These are phyloP conservation scores for Eupithecia tripunctaria DNA, from an alignment of 2,888 invertebrate genomes.

Conservation along the genomic window DNA sequence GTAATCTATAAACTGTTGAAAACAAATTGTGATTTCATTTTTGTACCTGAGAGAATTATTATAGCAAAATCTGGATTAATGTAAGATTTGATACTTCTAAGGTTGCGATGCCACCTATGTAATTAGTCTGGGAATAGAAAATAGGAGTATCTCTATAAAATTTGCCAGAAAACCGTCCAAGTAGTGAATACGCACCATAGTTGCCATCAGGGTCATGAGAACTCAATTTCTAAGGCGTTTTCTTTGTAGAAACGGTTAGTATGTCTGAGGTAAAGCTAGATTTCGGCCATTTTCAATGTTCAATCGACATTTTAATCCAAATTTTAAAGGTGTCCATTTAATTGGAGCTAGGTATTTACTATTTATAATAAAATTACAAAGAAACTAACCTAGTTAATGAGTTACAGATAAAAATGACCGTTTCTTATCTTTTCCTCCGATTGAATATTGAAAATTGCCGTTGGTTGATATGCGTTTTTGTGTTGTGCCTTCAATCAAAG, in stretches of 20 bases:
- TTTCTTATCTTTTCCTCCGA: not conserved
- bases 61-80: not conserved
- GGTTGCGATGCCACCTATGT: slow-evolving; percentile 1
- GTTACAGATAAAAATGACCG: not conserved
- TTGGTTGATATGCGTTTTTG: slow-evolving; percentile 20
- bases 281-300: slow-evolving; percentile 14
- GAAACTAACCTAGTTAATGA: not conserved
- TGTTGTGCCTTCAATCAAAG: slow-evolving; percentile 26
- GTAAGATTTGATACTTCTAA: slow-evolving; percentile 2
- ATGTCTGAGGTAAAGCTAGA: slow-evolving; percentile 7
- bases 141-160: slow-evolving; percentile 40
- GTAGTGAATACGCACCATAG: slow-evolving; percentile 19
- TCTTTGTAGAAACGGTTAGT: slow-evolving; percentile 7
- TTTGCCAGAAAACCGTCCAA: slow-evolving; percentile 60
- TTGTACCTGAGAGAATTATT: slow-evolving; percentile 31
- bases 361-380: not conserved
- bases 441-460: slow-evolving; percentile 23
- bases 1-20: slow-evolving; percentile 30
- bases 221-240: slow-evolving; percentile 14
- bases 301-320: not conserved
- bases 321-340: not conserved
- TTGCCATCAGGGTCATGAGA: slow-evolving; percentile 7
- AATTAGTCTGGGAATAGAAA: not conserved
- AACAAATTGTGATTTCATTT: slow-evolving; percentile 39
- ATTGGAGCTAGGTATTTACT: not conserved